A percentile compares a stretch with the other conserved stretches of the same genome.
Conservation (phyloP, 2,888 invertebrate genomes). For the Argyresthia albistria region DNA sequence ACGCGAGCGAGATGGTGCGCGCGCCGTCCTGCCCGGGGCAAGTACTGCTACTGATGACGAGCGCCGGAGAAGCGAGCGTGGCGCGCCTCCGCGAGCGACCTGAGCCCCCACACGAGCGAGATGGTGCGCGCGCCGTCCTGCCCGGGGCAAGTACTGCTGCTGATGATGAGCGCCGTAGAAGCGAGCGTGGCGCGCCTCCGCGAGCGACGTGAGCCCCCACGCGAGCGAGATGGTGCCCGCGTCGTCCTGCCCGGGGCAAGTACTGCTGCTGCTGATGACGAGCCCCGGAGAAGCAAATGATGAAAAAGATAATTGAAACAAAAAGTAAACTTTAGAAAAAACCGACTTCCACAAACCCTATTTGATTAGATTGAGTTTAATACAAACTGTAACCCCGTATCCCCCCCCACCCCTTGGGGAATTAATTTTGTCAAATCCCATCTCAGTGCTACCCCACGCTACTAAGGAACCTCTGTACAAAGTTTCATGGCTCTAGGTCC, state of each 20-base stretch:
- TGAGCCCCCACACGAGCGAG: slow-evolving; percentile 29
- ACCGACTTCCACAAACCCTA: too few species aligned
- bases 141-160: slow-evolving; percentile 27
- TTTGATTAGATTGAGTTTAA: too few species aligned
- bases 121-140: slow-evolving; percentile 38
- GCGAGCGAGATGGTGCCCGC: slow-evolving; percentile 29
- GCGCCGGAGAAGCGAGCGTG: slow-evolving; percentile 23
- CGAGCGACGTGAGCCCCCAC: slow-evolving; percentile 38
- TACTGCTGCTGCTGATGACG: too few species aligned
- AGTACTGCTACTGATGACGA: too few species aligned
- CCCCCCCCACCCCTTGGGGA: too few species aligned
- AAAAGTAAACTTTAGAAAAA: too few species aligned
- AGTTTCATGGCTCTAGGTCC: too few species aligned
- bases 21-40: slow-evolving; percentile 47
- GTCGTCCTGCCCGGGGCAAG: slow-evolving; percentile 44
- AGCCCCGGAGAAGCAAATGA: slow-evolving; percentile 17
- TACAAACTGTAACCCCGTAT: too few species aligned
- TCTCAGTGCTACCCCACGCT: too few species aligned
- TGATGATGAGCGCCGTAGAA: slow-evolving; percentile 13
- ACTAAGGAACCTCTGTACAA: too few species aligned
- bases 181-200: slow-evolving; percentile 37
- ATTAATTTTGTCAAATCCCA: too few species aligned
- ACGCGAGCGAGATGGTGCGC: slow-evolving; percentile 23
- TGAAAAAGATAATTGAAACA: too few species aligned
- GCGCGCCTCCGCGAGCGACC: slow-evolving; percentile 43